Base-by-base conservation (phyloP, 2,113 vertebrate genomes). In the mouse (Mus musculus) region DNA sequence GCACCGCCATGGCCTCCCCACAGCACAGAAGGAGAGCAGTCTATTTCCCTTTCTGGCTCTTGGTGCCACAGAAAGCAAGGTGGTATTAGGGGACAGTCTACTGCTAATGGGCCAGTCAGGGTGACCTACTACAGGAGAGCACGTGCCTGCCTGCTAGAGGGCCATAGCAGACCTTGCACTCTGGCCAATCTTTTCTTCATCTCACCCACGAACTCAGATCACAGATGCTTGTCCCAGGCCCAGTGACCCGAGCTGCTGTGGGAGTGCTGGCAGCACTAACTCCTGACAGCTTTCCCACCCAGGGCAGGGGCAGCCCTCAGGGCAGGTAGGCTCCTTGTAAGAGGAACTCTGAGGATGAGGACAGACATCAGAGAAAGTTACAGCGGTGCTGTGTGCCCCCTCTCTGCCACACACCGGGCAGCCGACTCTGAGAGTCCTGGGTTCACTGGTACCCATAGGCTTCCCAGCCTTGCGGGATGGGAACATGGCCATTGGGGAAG, bases 241-340 rank as follows among this genome's bases (percentile, higher is more conserved):
- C 0, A 33, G 39, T 26, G 88, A 86, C 16, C 61, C 13, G 0
- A 42, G 11, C n/a, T n/a, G 10, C 59, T 39, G 20, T 5, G 46
- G 0, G 7, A 1, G 33, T 1, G 1, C 3, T 24, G 22, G 52
- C n/a, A 12, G 12, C 20, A n/a, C 6, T 30, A 54, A 8, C 4
- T n/a, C 73, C 26, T 1, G 1, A 30, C 61, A 36, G 61, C 13
- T 59, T 52, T 13, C 42, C 9, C n/a, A 5, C 36, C 59, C 7
- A 59, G 49, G 63, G 52, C 33, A n/a, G 36, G 71, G 39, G 14
- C 81, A 73, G 39, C 65, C 85, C 85, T 72, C 52, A 20, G 39
- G 67, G 11, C 22, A 54, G 36, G 42, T 2, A 61, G 72, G 24
- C 49, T 71, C 67, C 42, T 67, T 26, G 20, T 36, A 14, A 54